phyloP scores from a whole-genome alignment of 2,113 vertebrate species.

The Chiloscyllium plagiosum region DNA sequence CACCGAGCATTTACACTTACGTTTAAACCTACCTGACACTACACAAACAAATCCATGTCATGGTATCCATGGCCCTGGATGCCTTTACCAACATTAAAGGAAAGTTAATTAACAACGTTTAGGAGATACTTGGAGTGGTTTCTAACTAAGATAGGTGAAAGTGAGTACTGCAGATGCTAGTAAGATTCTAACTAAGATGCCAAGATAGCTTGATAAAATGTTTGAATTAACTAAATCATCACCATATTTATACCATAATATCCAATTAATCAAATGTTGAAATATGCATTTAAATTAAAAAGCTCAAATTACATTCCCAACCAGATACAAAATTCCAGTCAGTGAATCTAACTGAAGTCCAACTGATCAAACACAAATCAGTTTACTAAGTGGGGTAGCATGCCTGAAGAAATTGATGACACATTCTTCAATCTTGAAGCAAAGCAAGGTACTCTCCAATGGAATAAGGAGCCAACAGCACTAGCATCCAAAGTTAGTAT shows the following conservation, averaged over 20 bases:
- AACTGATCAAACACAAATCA: background rate
- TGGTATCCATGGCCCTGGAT: constrained; percentile 89
- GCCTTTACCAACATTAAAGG: constrained; percentile 98
- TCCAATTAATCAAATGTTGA: background rate
- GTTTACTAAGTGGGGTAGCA: background rate
- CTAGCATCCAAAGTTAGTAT: background rate
- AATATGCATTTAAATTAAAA: background rate
- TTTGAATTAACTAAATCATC: background rate
- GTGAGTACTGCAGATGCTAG: too few relatives aligned
- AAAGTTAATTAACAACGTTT: constrained; percentile 89
- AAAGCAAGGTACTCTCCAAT: background rate
- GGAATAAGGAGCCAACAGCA: background rate
- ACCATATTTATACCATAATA: background rate
- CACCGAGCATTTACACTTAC: constrained; percentile 52
- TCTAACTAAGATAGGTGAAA: constrained; percentile 38
- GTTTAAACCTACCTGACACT: constrained; percentile 83
- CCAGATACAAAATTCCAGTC: background rate
- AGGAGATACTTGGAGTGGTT: constrained; percentile 74
- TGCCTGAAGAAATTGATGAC: background rate
- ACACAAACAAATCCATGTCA: constrained; percentile 88
- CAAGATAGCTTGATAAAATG: background rate
- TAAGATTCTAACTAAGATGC: constrained; percentile 39
- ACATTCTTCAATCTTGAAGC: constrained; percentile 46
- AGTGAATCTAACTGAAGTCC: background rate
- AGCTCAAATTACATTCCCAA: background rate